Evolutionary conservation across 2,113 vertebrate genomes (phyloP), one percentile per base, ranked within the genome.

Genomic region (Pycnonotus jocosus): DNA sequence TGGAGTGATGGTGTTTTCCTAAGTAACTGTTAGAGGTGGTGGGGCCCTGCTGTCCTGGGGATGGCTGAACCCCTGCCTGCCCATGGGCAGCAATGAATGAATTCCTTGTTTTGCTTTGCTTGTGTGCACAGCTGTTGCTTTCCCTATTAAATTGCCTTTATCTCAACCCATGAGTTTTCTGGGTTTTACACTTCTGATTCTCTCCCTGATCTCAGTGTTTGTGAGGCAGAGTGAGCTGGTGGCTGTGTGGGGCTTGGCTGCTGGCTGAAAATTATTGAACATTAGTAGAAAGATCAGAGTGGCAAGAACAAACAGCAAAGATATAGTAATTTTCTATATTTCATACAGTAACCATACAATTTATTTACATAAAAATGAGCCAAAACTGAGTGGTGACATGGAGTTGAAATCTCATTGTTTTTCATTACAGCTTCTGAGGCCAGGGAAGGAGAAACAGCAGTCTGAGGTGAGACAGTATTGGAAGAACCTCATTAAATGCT

Each of bases 401-500:
- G 27, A 66, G n/a, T 48, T 51, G 45, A n/a, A 62, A 69, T 79
- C 8, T 68, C 11, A 28, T 85, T 73, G 16, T 58, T 88, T 93
- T 92, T 83, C 24, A 17, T 96, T 94, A 27, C 54, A 96, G 92
- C 37, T 73, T 28, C 81, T 51, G 35, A 83, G 56, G 40, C 87
- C 31, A 73, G 38, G 38, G 31, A 90, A 86, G 38, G 58, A 95
- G 48, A 40, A 88, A 9, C 8, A 56, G 58, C 51, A 73, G 7
- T 48, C 42, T 71, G 51, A 96, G 90, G 85, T 92, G 79, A 93
- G 88, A 53, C 19, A 40, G 37, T 47, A 24, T 35, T 93, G 40
- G 38, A 42, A 81, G n/a, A 73, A 77, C 20, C 25, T 76, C 48
- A 42, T 53, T 19, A 72, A 69, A 45, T 73, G 33, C 19, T 82